Evolutionary conservation across 2,888 invertebrate species (phyloP).

Genomic region (Agriopis marginaria): DNA sequence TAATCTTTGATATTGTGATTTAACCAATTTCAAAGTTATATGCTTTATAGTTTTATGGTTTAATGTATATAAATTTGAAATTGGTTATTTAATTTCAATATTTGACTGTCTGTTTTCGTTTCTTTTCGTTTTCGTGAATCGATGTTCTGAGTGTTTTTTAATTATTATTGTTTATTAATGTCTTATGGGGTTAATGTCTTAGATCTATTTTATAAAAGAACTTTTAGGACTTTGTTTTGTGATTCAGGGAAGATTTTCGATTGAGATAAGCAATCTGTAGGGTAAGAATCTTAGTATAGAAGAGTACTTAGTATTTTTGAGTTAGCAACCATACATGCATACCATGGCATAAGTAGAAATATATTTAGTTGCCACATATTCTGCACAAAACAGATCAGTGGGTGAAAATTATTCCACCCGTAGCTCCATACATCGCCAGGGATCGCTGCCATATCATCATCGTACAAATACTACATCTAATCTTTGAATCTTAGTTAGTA

Average conservation of each 20-base stretch:
- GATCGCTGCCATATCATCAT: constrained; percentile 53
- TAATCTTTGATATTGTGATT: constrained; percentile 6
- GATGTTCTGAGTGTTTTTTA: constrained; percentile 24
- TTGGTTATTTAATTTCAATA: constrained; percentile 23
- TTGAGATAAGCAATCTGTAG: background rate
- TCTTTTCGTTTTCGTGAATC: too few species aligned
- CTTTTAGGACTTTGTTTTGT: too few species aligned
- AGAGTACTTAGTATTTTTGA: constrained; percentile 23
- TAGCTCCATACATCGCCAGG: constrained; percentile 57
- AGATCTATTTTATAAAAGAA: constrained; percentile 2
- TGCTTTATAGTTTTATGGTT: too few species aligned
- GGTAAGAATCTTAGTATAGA: constrained; percentile 10
- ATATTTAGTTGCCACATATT: constrained; percentile 72
- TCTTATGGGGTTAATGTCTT: constrained; percentile 17
- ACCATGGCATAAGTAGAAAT: constrained; percentile 50
- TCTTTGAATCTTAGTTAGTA: background rate
- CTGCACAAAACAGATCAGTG: constrained; percentile 64
- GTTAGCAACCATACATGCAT: constrained; percentile 59
- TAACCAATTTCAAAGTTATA: constrained; percentile 17
- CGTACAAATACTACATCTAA: constrained; percentile 1
- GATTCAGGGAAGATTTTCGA: background rate
- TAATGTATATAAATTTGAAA: constrained; percentile 8
- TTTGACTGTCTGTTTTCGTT: constrained; percentile 26
- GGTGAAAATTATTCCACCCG: constrained; percentile 14
- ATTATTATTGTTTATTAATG: constrained; percentile 13